Evolutionary conservation across 53 echinoderm and acorn worm genomes (phyloP).

Genomic region (Patiria pectinifera): DNA sequence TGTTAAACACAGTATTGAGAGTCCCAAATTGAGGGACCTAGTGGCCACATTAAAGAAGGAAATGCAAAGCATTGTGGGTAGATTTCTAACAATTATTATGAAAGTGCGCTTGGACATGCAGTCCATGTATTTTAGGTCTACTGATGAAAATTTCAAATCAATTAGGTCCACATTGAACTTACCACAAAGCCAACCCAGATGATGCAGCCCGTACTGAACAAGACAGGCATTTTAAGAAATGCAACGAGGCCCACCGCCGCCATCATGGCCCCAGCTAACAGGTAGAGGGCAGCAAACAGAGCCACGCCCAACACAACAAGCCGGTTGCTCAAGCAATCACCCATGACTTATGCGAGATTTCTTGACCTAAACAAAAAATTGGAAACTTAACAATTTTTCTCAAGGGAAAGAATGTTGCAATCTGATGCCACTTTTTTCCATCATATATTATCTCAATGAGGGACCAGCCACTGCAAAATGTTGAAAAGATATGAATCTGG

Average conservation of each 20-base stretch:
- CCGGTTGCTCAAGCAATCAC: slow-evolving; percentile 35
- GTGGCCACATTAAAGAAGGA: too few species aligned
- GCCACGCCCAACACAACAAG: slow-evolving; percentile 28
- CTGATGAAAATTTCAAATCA: too few species aligned
- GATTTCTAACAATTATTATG: too few species aligned
- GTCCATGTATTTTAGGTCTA: too few species aligned
- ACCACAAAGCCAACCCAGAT: slow-evolving; percentile 49
- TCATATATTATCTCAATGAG: too few species aligned
- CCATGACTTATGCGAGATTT: slow-evolving; percentile 8
- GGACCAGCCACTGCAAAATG: too few species aligned
- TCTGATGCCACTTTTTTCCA: too few species aligned
- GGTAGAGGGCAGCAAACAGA: slow-evolving; percentile 64
- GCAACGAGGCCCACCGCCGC: slow-evolving; percentile 37
- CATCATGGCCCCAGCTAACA: slow-evolving; percentile 46
- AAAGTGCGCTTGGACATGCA: too few species aligned
- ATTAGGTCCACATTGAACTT: neutral
- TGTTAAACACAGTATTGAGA: too few species aligned
- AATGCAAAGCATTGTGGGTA: too few species aligned
- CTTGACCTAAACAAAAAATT: neutral
- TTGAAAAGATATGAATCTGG: too few species aligned
- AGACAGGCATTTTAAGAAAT: slow-evolving; percentile 6
- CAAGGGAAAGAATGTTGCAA: neutral
- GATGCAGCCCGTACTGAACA: slow-evolving; percentile 46
- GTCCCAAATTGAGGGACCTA: too few species aligned
- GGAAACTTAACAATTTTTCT: neutral